Evolutionary conservation across 1,140 invertebrate species (phyloP).

Genomic region (Zaprionus vittiger): DNA sequence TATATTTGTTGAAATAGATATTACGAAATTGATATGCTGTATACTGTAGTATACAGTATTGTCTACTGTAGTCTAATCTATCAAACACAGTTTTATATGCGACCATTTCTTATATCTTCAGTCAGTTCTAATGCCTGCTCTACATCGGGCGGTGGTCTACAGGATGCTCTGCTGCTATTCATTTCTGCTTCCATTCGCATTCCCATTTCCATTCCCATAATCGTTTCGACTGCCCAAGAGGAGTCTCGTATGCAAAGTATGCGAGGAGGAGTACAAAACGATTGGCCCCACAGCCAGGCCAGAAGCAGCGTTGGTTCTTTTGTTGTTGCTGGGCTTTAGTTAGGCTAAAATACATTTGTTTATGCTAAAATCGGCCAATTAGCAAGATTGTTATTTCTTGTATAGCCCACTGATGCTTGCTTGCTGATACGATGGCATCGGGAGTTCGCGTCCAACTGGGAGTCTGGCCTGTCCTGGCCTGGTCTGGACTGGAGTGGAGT

Average conservation of each 20-base stretch:
- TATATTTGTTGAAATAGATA: too few relatives aligned
- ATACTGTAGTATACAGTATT: background rate
- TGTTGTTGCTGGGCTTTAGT: conserved; percentile 56
- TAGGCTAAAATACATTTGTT: conserved; percentile 84
- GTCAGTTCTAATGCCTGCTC: background rate
- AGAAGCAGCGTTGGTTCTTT: conserved; percentile 9
- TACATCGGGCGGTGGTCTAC: background rate
- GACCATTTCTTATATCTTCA: background rate
- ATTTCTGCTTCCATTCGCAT: conserved; percentile 1
- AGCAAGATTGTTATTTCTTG: conserved; percentile 84
- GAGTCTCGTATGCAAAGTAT: conserved; percentile 66
- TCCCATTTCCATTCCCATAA: conserved; percentile 27
- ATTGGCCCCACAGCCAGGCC: conserved; percentile 39
- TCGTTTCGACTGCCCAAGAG: background rate
- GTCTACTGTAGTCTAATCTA: background rate
- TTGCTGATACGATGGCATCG: conserved; percentile 53
- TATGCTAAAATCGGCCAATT: conserved; percentile 84
- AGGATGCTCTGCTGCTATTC: background rate
- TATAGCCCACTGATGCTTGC: conserved; percentile 75
- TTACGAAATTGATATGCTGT: too few relatives aligned
- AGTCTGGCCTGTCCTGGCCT: background rate
- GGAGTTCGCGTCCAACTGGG: background rate
- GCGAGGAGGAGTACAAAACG: conserved; percentile 64
- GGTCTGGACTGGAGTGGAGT: conserved; percentile 8
- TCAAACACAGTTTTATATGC: background rate